Conservation (phyloP, 2,797 vertebrate species). For the Sebastes matsubarae region DNA sequence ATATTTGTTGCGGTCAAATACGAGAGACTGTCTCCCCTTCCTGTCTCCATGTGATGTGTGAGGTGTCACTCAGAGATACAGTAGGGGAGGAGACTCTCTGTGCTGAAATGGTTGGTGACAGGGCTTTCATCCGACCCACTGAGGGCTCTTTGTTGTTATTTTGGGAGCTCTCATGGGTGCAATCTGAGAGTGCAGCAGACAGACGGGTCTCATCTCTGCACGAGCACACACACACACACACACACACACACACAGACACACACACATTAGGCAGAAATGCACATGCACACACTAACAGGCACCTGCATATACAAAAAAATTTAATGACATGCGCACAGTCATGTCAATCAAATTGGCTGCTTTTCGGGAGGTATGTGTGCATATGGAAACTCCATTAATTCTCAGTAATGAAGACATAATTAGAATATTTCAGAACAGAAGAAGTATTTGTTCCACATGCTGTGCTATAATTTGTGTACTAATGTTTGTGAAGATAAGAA, state of each 20-base stretch:
- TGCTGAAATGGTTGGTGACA: conserved; percentile 79
- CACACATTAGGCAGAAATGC: neutral
- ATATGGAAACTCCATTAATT: conserved; percentile 15
- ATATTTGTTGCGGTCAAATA: conserved; percentile 72
- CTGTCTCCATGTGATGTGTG: conserved; percentile 57
- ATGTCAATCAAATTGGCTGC: conserved; percentile 52
- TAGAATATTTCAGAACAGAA: neutral
- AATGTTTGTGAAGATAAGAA: neutral
- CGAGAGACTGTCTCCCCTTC: conserved; percentile 41
- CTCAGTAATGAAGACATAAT: conserved; percentile 24
- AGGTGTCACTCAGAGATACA: conserved; percentile 69
- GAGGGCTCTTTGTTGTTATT: conserved; percentile 84
- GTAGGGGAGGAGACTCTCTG: conserved; percentile 70
- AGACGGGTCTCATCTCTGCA: conserved; percentile 71
- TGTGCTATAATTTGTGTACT: too few relatives aligned
- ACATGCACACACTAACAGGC: conserved; percentile 7
- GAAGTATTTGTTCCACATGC: conserved; percentile 4
- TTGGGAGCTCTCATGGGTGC: conserved; percentile 80
- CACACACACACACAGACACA: conserved; percentile 23
- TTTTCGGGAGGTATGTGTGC: conserved; percentile 15
- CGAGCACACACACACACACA: conserved; percentile 23
- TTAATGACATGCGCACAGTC: conserved; percentile 50
- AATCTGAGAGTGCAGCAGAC: conserved; percentile 77
- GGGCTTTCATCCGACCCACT: conserved; percentile 82
- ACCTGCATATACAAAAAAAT: conserved; percentile 33